Conservation (phyloP, 2,113 vertebrate species). For the Epinephelus moara region DNA sequence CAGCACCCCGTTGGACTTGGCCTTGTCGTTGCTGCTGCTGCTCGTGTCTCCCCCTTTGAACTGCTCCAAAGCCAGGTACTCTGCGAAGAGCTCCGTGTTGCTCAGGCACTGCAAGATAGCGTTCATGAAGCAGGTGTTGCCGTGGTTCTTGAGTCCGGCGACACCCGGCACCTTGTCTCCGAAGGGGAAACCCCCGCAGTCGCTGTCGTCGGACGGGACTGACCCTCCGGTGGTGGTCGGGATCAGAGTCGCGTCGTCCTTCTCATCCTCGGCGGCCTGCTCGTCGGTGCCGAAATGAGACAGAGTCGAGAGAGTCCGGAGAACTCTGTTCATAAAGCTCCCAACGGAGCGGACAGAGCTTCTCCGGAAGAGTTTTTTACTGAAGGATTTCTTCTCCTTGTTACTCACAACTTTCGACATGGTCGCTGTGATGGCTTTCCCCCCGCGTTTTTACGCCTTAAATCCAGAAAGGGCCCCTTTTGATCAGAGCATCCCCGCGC, state of each 20-base stretch:
- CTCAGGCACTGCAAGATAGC: conserved; percentile 98
- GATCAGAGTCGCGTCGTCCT: conserved; percentile 81
- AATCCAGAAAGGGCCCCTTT: conserved; percentile 11
- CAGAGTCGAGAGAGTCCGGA: conserved; percentile 91
- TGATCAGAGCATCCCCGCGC: conserved; percentile 35
- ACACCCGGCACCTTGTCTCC: conserved; percentile 90
- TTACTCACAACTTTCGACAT: conserved; percentile 85
- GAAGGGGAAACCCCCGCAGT: conserved; percentile 79
- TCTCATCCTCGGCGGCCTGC: conserved; percentile 79
- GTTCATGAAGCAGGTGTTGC: conserved; percentile 99
- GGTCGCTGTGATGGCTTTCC: conserved; percentile 17
- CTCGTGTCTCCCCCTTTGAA: conserved; percentile 82
- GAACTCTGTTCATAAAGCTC: conserved; percentile 92
- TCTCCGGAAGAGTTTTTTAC: conserved; percentile 90
- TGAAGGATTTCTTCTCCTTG: conserved; percentile 93
- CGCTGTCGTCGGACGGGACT: conserved; percentile 80
- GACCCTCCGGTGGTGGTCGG: conserved; percentile 77
- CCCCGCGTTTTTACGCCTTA: conserved; percentile 12
- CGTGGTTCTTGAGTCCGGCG: conserved; percentile 96
- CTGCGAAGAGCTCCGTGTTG: conserved; percentile 98
- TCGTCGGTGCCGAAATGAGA: conserved; percentile 89
- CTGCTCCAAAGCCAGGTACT: conserved; percentile 94
- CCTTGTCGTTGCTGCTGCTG: conserved; percentile 49
- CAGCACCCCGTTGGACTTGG: conserved; percentile 78
- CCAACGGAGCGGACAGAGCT: conserved; percentile 91